These are phyloP conservation scores for Encarsia formosa DNA, from an alignment of 2,888 invertebrate genomes.

Conservation along the genomic window DNA sequence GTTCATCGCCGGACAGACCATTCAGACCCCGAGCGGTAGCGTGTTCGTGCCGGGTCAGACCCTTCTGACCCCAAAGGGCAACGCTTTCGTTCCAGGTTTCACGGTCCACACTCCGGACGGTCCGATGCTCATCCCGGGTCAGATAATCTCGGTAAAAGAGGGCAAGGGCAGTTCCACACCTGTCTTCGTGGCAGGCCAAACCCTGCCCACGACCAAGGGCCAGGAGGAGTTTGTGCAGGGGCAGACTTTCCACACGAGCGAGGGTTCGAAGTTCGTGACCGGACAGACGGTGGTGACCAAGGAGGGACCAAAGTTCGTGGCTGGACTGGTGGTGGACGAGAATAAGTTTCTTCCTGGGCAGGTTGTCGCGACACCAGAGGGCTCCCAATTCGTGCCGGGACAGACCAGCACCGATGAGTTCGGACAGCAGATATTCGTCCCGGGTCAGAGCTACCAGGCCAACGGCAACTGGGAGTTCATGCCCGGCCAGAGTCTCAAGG, in stretches of 20 bases:
- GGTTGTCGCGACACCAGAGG: conserved; percentile 58
- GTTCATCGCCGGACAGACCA: conserved; percentile 69
- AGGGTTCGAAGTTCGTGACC: conserved; percentile 58
- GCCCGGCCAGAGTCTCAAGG: conserved; percentile 61
- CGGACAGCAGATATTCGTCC: conserved; percentile 60
- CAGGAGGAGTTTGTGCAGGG: conserved; percentile 59
- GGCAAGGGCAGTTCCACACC: conserved; percentile 56
- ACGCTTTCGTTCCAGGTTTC: conserved; percentile 69
- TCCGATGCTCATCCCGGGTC: conserved; percentile 69
- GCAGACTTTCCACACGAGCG: conserved; percentile 59
- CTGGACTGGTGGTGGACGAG: conserved; percentile 56
- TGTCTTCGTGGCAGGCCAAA: conserved; percentile 69
- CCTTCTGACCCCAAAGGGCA: conserved; percentile 64
- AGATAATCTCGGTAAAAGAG: conserved; percentile 56
- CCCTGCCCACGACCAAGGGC: conserved; percentile 57
- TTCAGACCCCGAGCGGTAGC: conserved; percentile 66
- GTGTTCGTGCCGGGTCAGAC: conserved; percentile 75
- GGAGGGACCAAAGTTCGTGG: conserved; percentile 61
- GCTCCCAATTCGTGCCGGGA: conserved; percentile 52
- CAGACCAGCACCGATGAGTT: conserved; percentile 60
- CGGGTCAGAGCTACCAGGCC: conserved; percentile 59
- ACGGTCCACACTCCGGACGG: conserved; percentile 66
- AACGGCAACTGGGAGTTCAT: conserved; percentile 60
- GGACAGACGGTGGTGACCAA: conserved; percentile 62
- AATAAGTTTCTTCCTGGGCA: conserved; percentile 62